A percentile compares a stretch with the other conserved stretches of the same genome.
Conservation (phyloP, 2,113 vertebrate genomes). For the Holacanthus passer region DNA sequence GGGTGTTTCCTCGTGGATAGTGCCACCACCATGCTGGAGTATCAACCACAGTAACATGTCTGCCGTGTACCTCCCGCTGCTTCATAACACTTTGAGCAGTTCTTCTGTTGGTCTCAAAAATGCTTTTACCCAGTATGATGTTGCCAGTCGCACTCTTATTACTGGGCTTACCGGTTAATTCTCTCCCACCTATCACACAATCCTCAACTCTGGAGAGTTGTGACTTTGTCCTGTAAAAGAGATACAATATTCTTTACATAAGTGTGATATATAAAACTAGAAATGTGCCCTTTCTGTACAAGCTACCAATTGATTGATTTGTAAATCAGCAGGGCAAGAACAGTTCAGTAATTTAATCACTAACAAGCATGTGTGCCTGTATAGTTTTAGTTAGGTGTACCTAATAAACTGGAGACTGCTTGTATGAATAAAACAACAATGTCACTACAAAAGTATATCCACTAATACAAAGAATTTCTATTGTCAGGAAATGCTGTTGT, state of each 20-base stretch:
- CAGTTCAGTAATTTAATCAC: neutral
- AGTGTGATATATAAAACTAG: neutral
- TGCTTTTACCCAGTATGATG: constrained; percentile 20
- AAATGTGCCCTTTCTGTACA: neutral
- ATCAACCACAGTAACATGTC: constrained; percentile 41
- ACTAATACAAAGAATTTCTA: too few species aligned
- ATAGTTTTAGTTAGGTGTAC: neutral
- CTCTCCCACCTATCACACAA: constrained; percentile 41
- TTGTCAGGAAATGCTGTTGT: neutral
- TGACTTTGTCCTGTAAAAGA: neutral
- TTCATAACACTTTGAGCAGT: constrained; percentile 16
- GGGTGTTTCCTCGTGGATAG: constrained; percentile 44
- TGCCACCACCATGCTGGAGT: constrained; percentile 59
- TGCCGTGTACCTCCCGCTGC: constrained; percentile 24
- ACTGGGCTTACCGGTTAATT: neutral
- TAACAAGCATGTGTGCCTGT: too few species aligned
- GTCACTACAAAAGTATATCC: neutral
- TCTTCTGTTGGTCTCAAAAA: constrained; percentile 30
- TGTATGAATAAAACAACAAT: too few species aligned
- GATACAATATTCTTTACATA: neutral
- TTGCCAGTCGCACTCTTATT: constrained; percentile 20
- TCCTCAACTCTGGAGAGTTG: constrained; percentile 1
- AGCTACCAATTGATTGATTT: neutral
- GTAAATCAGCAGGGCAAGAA: neutral
- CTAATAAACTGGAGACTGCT: too few species aligned